Evolutionary conservation across 2,888 invertebrate species (phyloP).

Genomic region (Drosophila cyrtoloma): DNA sequence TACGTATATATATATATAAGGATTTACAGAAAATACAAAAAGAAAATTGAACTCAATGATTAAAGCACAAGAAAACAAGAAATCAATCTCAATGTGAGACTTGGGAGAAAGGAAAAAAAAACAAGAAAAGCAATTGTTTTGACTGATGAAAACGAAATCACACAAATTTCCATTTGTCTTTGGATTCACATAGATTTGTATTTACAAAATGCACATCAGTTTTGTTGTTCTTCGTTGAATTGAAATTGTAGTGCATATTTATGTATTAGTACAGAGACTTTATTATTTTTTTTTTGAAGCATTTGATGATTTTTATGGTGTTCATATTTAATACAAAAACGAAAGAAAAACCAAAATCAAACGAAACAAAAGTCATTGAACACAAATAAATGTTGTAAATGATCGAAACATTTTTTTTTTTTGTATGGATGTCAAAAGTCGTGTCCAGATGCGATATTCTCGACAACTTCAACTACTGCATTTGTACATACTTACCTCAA

Average conservation of each 20-base stretch:
- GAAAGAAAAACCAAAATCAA: slow-evolving; percentile 26
- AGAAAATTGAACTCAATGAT: slow-evolving; percentile 44
- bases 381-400: slow-evolving; percentile 47
- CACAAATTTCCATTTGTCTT: background rate
- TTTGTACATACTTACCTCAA: slow-evolving; percentile 71
- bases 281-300: slow-evolving; percentile 44
- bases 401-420: slow-evolving; percentile 42
- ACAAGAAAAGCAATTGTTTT: slow-evolving; percentile 74
- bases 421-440: slow-evolving; percentile 28
- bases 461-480: slow-evolving; percentile 38
- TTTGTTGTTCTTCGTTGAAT: slow-evolving; percentile 9
- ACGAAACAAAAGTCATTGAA: slow-evolving; percentile 5
- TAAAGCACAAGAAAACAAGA: slow-evolving; percentile 45
- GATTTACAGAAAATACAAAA: slow-evolving; percentile 10
- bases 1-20: slow-evolving; percentile 12
- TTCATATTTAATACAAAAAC: slow-evolving; percentile 32
- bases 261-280: slow-evolving; percentile 18
- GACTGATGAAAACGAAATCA: slow-evolving; percentile 18
- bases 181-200: slow-evolving; percentile 7
- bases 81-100: slow-evolving; percentile 38
- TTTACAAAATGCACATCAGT: slow-evolving; percentile 19
- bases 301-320: slow-evolving; percentile 85
- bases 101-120: slow-evolving; percentile 24
- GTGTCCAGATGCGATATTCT: slow-evolving; percentile 48
- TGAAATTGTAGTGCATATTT: slow-evolving; percentile 33